Evolutionary conservation across 2,113 vertebrate genomes (phyloP), one percentile per base, ranked within the genome.

Genomic region (Amphilophus citrinellus): DNA sequence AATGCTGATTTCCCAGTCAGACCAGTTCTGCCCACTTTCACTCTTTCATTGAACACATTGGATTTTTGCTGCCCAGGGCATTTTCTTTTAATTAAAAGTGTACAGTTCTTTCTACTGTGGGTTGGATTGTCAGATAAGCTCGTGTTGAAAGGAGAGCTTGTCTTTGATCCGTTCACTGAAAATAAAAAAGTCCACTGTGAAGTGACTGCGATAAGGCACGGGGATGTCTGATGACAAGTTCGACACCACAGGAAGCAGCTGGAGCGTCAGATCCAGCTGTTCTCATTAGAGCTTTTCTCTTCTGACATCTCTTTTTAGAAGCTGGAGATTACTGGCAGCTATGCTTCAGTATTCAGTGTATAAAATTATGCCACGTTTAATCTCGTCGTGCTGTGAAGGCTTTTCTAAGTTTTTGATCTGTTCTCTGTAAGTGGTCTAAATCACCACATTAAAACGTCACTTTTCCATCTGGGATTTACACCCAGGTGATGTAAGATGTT

Each of bases 71-170:
- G 80, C 81, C 50, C 0, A 1, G 4, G 77, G 62, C 27, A 10
- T 50, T 30, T 61, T 59, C 17, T 80, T 47, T 81, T 44, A 89
- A 89, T 82, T 76, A 82, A 39, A 79, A 78, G 39, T 50, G 50
- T 53, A 13, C 27, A 10, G 2, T 30, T 83, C 7, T n/a, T 66
- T 71, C 11, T 18, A 57, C 65, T 18, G 22, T 44, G 47, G 30
- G n/a, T 30, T 35, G 22, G 58, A 50, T 79, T 30, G 77, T 65
- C 35, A 24, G 83, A 81, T 81, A 62, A 66, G 68, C 80, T 75
- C 39, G 0, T 73, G 53, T 10, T 75, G 59, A 73, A 83, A 53
- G 5, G 58, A 11, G 15, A 63, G 59, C 58, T 56, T 6, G 27
- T 56, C 80, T 90, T 86, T 86, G 86, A 90, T 85, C 76, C 50